Conservation (phyloP, 2,888 invertebrate genomes). For the Anthoptus insignis region DNA sequence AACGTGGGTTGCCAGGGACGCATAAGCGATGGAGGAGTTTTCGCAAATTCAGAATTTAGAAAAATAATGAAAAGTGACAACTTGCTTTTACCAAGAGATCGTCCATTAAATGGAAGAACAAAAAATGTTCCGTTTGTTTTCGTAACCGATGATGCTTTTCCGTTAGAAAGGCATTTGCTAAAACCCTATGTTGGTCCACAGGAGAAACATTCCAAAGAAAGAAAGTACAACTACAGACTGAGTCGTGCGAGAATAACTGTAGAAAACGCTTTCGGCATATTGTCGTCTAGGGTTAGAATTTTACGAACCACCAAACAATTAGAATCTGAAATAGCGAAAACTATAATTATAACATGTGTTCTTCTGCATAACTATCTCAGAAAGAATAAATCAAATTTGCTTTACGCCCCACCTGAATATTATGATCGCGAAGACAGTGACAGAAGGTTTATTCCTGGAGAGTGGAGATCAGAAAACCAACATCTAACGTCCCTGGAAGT, state of each 20-base stretch:
- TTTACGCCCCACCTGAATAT: too few relatives aligned
- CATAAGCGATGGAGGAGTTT: slow-evolving; percentile 20
- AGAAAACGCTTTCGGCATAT: too few relatives aligned
- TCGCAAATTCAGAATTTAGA: slow-evolving; percentile 36
- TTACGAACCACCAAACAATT: slow-evolving; percentile 48
- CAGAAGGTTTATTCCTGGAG: too few relatives aligned
- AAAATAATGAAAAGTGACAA: too few relatives aligned
- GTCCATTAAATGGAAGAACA: slow-evolving; percentile 40
- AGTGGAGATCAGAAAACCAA: too few relatives aligned
- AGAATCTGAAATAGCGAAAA: slow-evolving; percentile 44
- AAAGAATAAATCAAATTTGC: not conserved
- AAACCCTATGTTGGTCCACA: slow-evolving; percentile 48
- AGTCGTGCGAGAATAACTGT: slow-evolving; percentile 47
- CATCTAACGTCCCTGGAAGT: too few relatives aligned
- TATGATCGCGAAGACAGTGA: too few relatives aligned
- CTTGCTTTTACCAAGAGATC: too few relatives aligned
- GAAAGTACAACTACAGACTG: slow-evolving; percentile 49
- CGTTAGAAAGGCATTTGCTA: slow-evolving; percentile 44
- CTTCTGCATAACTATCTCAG: slow-evolving; percentile 48
- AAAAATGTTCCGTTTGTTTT: slow-evolving; percentile 46
- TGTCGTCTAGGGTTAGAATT: too few relatives aligned
- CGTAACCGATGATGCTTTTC: slow-evolving; percentile 48
- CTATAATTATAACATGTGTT: slow-evolving; percentile 51
- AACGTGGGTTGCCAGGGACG: too few relatives aligned
- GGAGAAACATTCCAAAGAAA: slow-evolving; percentile 46